Percentiles rank a stretch among this genome's conserved stretches.
Evolutionary conservation across 1,140 invertebrate species (phyloP).

Genomic region (Drosophila pachea): DNA sequence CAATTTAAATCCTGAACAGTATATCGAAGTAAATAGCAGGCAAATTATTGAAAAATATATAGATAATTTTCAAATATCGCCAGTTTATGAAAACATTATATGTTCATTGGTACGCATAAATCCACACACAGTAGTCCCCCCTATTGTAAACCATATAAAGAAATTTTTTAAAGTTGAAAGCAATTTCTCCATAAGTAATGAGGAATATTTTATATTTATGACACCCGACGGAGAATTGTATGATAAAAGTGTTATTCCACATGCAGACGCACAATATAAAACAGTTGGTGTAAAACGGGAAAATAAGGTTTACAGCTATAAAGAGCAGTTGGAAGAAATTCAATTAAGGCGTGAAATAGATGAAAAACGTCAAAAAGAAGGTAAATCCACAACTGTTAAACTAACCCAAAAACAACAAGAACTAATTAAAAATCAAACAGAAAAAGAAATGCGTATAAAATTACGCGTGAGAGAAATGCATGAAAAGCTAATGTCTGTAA

Average conservation of each 20-base stretch:
- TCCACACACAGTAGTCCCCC: conserved; percentile 83
- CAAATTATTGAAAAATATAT: conserved; percentile 57
- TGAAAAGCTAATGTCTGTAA: conserved; percentile 81
- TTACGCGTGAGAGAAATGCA: conserved; percentile 81
- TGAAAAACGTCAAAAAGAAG: conserved; percentile 91
- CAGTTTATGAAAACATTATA: conserved; percentile 83
- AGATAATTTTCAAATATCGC: conserved; percentile 52
- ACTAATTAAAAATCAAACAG: conserved; percentile 90
- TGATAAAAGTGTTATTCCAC: conserved; percentile 92
- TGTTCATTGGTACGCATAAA: conserved; percentile 83
- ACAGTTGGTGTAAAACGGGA: conserved; percentile 89
- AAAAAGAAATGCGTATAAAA: conserved; percentile 90
- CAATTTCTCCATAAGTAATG: conserved; percentile 87
- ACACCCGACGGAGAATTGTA: conserved; percentile 94
- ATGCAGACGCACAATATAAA: conserved; percentile 86
- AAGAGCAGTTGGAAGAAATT: conserved; percentile 97
- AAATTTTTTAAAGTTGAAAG: conserved; percentile 83
- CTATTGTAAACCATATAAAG: conserved; percentile 79
- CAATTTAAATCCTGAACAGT: conserved; percentile 48
- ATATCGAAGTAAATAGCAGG: conserved; percentile 51
- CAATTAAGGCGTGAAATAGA: conserved; percentile 95
- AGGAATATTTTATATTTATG: conserved; percentile 93
- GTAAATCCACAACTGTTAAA: conserved; percentile 87
- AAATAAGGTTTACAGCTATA: conserved; percentile 97
- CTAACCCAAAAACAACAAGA: conserved; percentile 95